phyloP scores from a whole-genome alignment of 2,113 vertebrate genomes.

The Trinectes maculatus region DNA sequence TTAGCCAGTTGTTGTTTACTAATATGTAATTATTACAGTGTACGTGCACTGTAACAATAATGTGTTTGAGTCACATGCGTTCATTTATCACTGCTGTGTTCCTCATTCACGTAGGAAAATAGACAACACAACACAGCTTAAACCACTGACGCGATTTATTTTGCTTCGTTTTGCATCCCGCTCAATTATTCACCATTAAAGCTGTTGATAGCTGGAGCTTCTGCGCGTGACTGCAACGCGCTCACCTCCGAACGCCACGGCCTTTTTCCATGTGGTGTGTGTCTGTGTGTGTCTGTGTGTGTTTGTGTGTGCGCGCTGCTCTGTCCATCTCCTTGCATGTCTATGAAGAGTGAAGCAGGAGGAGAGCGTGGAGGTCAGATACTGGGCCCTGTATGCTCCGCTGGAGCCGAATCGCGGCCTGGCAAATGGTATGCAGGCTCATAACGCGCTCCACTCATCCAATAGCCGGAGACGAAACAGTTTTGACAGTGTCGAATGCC shows the following conservation, averaged over 20 bases:
- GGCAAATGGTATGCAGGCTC: conserved; percentile 77
- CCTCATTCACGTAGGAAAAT: neutral
- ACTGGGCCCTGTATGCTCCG: conserved; percentile 67
- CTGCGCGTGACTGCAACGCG: conserved; percentile 1
- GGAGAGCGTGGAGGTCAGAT: conserved; percentile 64
- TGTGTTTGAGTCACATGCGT: neutral
- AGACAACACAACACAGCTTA: neutral
- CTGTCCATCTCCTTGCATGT: conserved; percentile 63
- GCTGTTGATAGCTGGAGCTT: conserved; percentile 22
- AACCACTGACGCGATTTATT: conserved; percentile 11
- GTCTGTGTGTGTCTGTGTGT: conserved; percentile 37
- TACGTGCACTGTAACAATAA: no score
- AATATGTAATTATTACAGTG: no score
- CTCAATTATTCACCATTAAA: conserved; percentile 14
- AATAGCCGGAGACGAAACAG: conserved; percentile 76
- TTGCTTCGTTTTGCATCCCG: neutral
- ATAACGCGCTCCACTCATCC: conserved; percentile 75
- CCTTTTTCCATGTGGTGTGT: conserved; percentile 31
- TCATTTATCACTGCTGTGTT: neutral
- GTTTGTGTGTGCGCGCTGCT: conserved; percentile 47
- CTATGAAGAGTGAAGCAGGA: conserved; percentile 48
- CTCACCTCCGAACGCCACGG: conserved; percentile 27
- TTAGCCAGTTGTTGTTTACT: neutral
- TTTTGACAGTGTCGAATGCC: conserved; percentile 82
- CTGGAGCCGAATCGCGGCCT: conserved; percentile 71